Conservation (phyloP, 2,888 invertebrate species). For the Neocrepidodera transversa region DNA sequence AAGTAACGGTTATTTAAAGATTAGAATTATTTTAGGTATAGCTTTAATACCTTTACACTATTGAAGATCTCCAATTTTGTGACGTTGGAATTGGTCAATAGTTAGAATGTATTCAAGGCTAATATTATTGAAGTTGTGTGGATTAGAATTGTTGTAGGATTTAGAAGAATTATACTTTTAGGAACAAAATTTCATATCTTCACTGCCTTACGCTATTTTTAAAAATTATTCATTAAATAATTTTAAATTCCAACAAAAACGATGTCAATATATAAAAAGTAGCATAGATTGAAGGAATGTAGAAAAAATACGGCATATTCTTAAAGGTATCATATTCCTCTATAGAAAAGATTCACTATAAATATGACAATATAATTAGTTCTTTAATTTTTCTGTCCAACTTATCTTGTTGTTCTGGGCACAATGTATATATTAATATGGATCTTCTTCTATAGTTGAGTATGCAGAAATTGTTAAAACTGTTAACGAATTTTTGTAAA, state of each 20-base stretch:
- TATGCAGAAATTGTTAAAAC: constrained; percentile 11
- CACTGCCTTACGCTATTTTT: constrained; percentile 18
- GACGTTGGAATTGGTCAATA: too few relatives aligned
- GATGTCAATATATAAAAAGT: constrained; percentile 49
- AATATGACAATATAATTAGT: background rate
- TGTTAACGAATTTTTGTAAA: constrained; percentile 40
- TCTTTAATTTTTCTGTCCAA: background rate
- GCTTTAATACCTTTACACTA: too few relatives aligned
- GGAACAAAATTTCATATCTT: constrained; percentile 31
- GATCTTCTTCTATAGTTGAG: constrained; percentile 7
- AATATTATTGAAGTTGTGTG: too few relatives aligned
- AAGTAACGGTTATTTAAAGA: too few relatives aligned
- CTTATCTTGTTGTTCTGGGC: background rate
- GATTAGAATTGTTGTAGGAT: too few relatives aligned
- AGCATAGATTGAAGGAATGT: constrained; percentile 38
- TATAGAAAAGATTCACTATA: constrained; percentile 1
- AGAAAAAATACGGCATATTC: constrained; percentile 22
- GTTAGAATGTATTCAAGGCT: too few relatives aligned
- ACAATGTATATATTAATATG: background rate
- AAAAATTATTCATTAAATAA: constrained; percentile 32
- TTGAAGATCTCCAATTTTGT: too few relatives aligned
- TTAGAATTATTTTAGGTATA: too few relatives aligned
- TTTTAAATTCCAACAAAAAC: constrained; percentile 39
- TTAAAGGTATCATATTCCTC: constrained; percentile 8
- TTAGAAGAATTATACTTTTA: too few relatives aligned